phyloP scores from a whole-genome alignment of 2,113 vertebrate genomes.

The Leptocoma aspasia region DNA sequence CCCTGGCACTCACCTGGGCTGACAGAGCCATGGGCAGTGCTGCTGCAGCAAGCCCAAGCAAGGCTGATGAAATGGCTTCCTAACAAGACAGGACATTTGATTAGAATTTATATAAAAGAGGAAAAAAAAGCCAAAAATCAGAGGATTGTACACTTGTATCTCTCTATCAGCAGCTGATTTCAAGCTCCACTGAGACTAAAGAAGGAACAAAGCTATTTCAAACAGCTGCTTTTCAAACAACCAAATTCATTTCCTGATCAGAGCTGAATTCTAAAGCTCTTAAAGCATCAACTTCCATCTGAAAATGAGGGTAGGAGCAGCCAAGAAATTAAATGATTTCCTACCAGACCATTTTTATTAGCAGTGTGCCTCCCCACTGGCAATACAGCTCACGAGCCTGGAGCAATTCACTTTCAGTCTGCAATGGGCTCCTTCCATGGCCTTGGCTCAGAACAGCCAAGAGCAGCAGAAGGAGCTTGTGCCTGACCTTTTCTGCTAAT shows the following conservation, averaged over 20 bases:
- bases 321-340: slow-evolving; percentile 43
- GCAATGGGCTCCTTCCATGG: slow-evolving; percentile 38
- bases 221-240: slow-evolving; percentile 55
- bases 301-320: slow-evolving; percentile 7
- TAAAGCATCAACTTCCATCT: slow-evolving; percentile 20
- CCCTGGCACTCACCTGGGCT: background rate
- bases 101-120: background rate
- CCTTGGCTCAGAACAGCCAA: slow-evolving; percentile 16
- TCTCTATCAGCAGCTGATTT: slow-evolving; percentile 28
- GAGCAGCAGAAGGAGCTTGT: slow-evolving; percentile 48
- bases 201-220: slow-evolving; percentile 31
- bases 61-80: background rate
- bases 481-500: slow-evolving; percentile 57
- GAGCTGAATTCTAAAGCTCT: slow-evolving; percentile 37
- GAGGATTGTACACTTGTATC: background rate
- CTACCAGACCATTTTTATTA: slow-evolving; percentile 9
- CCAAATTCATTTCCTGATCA: slow-evolving; percentile 42
- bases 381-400: background rate
- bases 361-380: slow-evolving; percentile 10
- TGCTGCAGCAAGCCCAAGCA: background rate
- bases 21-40: background rate
- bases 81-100: background rate
- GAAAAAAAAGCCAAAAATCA: background rate
- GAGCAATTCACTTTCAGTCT: slow-evolving; percentile 18
- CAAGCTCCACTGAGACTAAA: background rate